Evolutionary conservation across 2,113 vertebrate species (phyloP).

Genomic region (Podarcis muralis): DNA sequence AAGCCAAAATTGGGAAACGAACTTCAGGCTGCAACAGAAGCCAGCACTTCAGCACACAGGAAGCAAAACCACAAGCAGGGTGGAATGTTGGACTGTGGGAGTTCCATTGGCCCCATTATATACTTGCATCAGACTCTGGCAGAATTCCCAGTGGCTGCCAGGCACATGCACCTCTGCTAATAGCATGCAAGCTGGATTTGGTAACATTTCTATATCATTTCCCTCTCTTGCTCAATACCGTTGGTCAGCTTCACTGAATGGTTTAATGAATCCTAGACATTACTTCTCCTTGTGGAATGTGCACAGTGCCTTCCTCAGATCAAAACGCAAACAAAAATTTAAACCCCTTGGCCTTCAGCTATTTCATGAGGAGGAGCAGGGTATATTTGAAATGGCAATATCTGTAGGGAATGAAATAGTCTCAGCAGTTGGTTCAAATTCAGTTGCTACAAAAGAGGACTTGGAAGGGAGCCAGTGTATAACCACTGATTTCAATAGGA

Average conservation of each 20-base stretch:
- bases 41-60: background rate
- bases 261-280: slow-evolving; percentile 68
- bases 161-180: background rate
- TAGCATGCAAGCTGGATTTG: background rate
- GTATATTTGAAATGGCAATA: slow-evolving; percentile 47
- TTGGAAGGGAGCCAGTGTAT: background rate
- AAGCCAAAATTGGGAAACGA: background rate
- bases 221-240: slow-evolving; percentile 58
- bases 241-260: slow-evolving; percentile 60
- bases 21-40: background rate
- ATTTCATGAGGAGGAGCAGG: slow-evolving; percentile 47
- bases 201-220: slow-evolving; percentile 47
- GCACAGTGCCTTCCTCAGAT: slow-evolving; percentile 62
- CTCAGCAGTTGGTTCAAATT: background rate
- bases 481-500: background rate
- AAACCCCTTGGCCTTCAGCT: slow-evolving; percentile 63
- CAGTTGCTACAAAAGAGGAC: background rate
- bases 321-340: slow-evolving; percentile 54
- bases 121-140: background rate
- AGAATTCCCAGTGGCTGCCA: background rate
- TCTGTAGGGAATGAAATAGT: background rate
- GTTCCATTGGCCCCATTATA: background rate
- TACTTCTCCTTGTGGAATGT: slow-evolving; percentile 72
- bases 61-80: background rate
- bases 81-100: background rate